Evolutionary conservation across 2,797 vertebrate species (phyloP).

Genomic region (Lemur catta): DNA sequence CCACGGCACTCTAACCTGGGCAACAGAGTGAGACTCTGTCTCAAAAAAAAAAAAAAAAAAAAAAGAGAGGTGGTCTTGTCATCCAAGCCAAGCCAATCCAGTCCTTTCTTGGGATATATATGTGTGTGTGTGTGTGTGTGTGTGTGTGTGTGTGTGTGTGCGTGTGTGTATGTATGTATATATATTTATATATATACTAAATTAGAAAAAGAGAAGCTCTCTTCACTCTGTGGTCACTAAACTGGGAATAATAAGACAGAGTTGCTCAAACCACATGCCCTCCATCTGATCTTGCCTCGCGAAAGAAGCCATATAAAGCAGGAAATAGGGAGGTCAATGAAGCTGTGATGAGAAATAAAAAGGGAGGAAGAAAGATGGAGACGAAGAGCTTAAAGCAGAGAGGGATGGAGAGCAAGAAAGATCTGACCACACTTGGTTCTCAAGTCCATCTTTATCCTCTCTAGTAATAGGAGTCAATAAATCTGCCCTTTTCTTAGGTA

Average conservation of each 20-base stretch:
- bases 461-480: not conserved
- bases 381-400: no score
- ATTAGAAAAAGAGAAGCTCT: not conserved
- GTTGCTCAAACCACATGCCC: not conserved
- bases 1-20: no score
- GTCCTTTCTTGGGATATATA: not conserved
- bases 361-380: not conserved
- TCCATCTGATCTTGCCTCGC: not conserved
- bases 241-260: not conserved
- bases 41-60: no score
- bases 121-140: no score
- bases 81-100: not conserved
- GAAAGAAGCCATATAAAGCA: not conserved
- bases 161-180: not conserved
- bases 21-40: no score
- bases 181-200: not conserved
- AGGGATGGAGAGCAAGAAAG: not conserved
- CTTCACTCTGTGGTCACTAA: not conserved
- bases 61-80: not conserved
- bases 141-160: no score
- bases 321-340: not conserved
- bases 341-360: not conserved
- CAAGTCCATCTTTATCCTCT: not conserved
- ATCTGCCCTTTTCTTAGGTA: not conserved
- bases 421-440: not conserved